Evolutionary conservation across 2,888 invertebrate genomes (phyloP).

Genomic region (Cyclophora punctaria): DNA sequence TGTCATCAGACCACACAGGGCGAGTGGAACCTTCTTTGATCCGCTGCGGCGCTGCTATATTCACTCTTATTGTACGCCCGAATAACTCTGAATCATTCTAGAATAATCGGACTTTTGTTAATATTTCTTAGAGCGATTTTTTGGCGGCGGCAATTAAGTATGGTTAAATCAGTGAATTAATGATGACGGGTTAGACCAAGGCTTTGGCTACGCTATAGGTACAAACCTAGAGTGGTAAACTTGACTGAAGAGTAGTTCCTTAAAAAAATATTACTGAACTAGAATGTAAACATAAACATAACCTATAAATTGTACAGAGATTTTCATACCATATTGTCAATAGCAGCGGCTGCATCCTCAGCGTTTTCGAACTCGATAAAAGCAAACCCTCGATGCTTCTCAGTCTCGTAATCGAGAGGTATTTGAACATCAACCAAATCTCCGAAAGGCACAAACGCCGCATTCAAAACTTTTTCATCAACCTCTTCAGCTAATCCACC

Average conservation of each 20-base stretch:
- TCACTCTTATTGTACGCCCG: constrained; percentile 96
- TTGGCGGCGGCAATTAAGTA: too few relatives aligned
- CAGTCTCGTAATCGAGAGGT: constrained; percentile 97
- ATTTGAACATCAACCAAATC: constrained; percentile 98
- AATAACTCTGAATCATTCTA: constrained; percentile 98
- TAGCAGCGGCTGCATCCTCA: constrained; percentile 98
- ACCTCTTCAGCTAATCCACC: constrained; percentile 96
- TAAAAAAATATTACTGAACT: too few relatives aligned
- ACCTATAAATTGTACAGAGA: too few relatives aligned
- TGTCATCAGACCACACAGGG: constrained; percentile 98
- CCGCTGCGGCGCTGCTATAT: constrained; percentile 96
- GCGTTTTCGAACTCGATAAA: constrained; percentile 98
- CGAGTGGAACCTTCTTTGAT: constrained; percentile 96
- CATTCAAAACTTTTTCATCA: constrained; percentile 94
- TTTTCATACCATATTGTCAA: constrained; percentile 95
- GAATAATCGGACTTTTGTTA: constrained; percentile 14
- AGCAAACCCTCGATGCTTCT: constrained; percentile 98
- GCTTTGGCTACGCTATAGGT: too few relatives aligned
- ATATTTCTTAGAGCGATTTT: too few relatives aligned
- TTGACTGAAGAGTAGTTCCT: too few relatives aligned
- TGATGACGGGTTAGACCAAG: too few relatives aligned
- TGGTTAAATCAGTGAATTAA: too few relatives aligned
- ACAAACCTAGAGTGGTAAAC: too few relatives aligned
- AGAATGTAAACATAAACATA: too few relatives aligned
- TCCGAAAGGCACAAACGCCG: constrained; percentile 98